Percentiles rank a stretch among this genome's conserved stretches.
phyloP scores from a whole-genome alignment of 2,797 vertebrate genomes.

The Mormyrus hasselquistii region DNA sequence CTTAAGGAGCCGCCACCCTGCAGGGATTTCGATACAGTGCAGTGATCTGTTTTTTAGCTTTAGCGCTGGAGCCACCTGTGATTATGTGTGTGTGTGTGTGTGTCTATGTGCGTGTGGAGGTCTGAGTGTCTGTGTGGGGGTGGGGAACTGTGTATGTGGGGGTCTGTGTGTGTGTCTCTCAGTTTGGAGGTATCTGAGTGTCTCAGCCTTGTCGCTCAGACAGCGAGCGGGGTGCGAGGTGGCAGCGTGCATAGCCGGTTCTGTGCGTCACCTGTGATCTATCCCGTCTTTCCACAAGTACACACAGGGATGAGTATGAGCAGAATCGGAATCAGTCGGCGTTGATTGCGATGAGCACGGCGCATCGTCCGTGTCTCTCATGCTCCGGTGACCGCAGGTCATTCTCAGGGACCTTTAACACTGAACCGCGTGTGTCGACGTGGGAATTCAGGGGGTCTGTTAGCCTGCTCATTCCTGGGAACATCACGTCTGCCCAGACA shows the following conservation, averaged over 20 bases:
- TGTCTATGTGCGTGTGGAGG: background rate
- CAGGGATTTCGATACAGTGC: background rate
- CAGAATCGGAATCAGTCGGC: background rate
- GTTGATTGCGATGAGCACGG: background rate
- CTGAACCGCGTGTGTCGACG: background rate
- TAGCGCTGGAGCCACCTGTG: background rate
- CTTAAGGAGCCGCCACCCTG: background rate
- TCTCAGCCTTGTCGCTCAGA: background rate
- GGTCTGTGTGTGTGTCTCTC: too few relatives aligned
- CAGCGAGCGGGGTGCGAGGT: background rate
- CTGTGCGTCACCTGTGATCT: background rate
- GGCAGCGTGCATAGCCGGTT: background rate
- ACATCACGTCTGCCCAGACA: background rate
- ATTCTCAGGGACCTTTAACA: background rate
- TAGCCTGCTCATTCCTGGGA: background rate
- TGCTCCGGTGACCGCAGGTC: background rate
- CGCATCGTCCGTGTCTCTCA: background rate
- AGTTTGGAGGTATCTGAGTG: background rate
- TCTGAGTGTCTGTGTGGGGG: background rate
- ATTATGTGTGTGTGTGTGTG: background rate
- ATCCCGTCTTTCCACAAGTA: background rate
- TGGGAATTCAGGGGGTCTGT: background rate
- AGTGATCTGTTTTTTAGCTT: background rate
- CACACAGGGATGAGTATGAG: background rate
- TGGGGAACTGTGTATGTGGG: too few relatives aligned